Conservation (phyloP, 30 jellyfish, hydroid and myxozoan species). For the Clytia hemisphaerica region DNA sequence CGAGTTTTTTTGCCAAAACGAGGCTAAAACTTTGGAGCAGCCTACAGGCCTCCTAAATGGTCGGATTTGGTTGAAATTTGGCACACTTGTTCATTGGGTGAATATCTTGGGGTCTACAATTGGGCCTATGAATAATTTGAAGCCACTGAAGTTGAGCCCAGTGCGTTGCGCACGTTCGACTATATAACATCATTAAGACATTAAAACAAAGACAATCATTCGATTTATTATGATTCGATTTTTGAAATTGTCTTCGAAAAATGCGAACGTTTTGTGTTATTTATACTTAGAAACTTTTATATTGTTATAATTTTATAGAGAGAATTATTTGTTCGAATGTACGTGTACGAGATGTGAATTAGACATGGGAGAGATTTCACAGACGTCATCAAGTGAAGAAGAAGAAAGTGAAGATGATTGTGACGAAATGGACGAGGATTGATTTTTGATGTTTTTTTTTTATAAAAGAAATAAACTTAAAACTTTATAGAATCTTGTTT, state of each 20-base stretch:
- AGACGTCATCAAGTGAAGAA: slow-evolving; percentile 80
- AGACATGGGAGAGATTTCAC: slow-evolving; percentile 43
- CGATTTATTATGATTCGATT: neutral
- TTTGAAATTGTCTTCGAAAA: neutral
- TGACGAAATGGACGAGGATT: slow-evolving; percentile 19
- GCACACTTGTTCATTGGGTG: no score
- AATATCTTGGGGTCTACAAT: no score
- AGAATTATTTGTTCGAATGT: slow-evolving; percentile 75
- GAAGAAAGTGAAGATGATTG: slow-evolving; percentile 49
- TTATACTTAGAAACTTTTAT: neutral
- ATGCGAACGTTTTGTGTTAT: neutral
- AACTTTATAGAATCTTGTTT: no score
- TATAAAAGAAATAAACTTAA: neutral
- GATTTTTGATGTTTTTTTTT: neutral
- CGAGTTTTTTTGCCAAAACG: no score
- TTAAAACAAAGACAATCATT: no score
- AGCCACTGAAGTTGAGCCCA: no score
- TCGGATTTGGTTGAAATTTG: no score
- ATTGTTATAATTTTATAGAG: slow-evolving; percentile 26
- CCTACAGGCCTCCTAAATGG: no score
- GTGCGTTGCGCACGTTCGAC: no score
- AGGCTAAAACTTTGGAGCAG: no score
- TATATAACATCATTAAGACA: no score
- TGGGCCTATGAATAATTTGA: no score
- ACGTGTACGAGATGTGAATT: slow-evolving; percentile 63